phyloP scores from a whole-genome alignment of 2,113 vertebrate genomes.

The Cepphus grylle region DNA sequence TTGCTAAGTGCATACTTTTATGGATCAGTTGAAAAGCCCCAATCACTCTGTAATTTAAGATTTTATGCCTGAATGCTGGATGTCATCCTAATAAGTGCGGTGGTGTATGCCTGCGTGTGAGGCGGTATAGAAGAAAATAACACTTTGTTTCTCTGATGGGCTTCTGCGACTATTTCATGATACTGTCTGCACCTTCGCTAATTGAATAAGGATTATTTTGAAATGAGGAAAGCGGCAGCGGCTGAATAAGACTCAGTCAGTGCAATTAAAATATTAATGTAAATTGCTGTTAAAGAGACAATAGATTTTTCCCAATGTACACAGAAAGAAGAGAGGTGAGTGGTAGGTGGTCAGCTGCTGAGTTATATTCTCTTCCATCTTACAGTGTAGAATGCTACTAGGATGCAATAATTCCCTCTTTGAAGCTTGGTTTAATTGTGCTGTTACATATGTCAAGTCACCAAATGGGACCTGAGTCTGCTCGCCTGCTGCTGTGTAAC shows the following conservation, averaged over 20 bases:
- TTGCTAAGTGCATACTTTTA: conserved; percentile 63
- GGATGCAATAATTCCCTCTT: not conserved
- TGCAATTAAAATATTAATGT: not conserved
- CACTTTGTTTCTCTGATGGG: not conserved
- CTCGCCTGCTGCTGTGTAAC: not conserved
- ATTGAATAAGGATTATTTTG: conserved; percentile 29
- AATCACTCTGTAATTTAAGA: conserved; percentile 62
- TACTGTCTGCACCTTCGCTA: not conserved
- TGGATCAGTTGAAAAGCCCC: conserved; percentile 56
- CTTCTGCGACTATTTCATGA: not conserved
- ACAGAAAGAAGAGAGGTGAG: not conserved
- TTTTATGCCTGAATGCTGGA: conserved; percentile 53
- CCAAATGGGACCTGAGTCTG: not conserved
- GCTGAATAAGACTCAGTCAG: not conserved
- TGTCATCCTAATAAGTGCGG: conserved; percentile 21
- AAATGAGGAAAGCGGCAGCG: not conserved
- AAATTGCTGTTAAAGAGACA: not conserved
- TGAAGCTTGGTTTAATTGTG: not conserved
- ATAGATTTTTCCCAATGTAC: not conserved
- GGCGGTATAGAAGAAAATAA: not conserved
- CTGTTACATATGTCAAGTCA: not conserved
- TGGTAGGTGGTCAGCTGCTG: not conserved
- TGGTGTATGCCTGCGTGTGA: not conserved
- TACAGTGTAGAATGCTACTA: not conserved
- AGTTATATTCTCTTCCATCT: not conserved